Conservation (phyloP, 2,797 vertebrate species). For the Lepus oiostolus region DNA sequence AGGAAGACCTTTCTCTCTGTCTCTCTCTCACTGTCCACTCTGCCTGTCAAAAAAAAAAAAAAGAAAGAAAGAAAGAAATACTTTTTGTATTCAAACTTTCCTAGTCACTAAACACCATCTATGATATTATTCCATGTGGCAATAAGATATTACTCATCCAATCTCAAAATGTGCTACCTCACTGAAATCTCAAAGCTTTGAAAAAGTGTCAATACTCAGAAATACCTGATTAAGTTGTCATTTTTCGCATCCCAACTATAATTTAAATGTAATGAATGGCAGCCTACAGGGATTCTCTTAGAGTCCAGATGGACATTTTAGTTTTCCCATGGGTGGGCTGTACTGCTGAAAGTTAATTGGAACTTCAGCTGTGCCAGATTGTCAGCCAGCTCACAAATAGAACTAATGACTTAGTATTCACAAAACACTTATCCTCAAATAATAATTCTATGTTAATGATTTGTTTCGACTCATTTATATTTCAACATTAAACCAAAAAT, state of each 20-base stretch:
- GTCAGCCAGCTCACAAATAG: neutral
- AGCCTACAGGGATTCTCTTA: neutral
- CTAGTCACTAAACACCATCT: neutral
- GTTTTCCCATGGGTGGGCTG: neutral
- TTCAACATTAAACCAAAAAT: neutral
- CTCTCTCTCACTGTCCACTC: no score
- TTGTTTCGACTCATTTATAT: neutral
- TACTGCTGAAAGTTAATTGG: neutral
- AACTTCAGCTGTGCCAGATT: neutral
- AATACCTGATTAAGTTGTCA: neutral
- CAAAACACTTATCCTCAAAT: neutral
- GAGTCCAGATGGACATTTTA: conserved; percentile 14
- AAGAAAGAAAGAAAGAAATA: no score
- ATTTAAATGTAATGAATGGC: neutral
- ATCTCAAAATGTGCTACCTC: neutral
- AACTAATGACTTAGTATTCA: neutral
- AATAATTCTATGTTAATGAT: neutral
- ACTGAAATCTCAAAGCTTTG: neutral
- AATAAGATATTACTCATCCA: neutral
- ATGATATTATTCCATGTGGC: neutral
- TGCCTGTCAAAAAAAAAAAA: no score
- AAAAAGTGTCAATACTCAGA: neutral
- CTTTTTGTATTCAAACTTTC: neutral
- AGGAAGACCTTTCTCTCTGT: no score
- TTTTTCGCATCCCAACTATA: neutral